Conservation (phyloP, 23 tunicate species). For the Trididemnum miniatum region DNA sequence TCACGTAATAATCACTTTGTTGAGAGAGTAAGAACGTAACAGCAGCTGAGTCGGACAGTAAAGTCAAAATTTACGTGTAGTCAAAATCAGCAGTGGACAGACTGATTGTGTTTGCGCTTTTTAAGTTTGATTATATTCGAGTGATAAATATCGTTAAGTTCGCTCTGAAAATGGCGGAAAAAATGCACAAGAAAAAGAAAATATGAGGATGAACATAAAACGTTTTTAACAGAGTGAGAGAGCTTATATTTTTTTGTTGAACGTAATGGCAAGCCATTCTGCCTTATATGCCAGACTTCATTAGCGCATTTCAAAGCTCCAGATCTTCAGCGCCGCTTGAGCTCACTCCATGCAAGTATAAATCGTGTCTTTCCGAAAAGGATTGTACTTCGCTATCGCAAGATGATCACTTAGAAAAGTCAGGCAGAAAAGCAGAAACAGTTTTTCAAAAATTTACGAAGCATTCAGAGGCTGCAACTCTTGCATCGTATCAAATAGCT, state of each 20-base stretch:
- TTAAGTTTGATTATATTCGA: conserved; percentile 29
- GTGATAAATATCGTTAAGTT: conserved; percentile 10
- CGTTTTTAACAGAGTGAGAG: conserved; percentile 49
- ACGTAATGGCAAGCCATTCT: conserved; percentile 51
- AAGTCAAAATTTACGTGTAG: not conserved
- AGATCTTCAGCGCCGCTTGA: conserved; percentile 40
- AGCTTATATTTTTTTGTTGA: conserved; percentile 38
- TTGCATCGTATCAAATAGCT: conserved; percentile 44
- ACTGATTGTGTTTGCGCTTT: conserved; percentile 7
- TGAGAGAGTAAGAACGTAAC: too few species aligned
- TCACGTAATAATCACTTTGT: too few species aligned
- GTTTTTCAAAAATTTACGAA: conserved; percentile 40
- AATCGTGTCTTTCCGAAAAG: conserved; percentile 27
- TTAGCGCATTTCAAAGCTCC: conserved; percentile 44
- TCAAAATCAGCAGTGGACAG: not conserved
- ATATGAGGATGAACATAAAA: conserved; percentile 48
- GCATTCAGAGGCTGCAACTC: conserved; percentile 38
- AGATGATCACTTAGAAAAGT: conserved; percentile 42
- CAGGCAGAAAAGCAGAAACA: conserved; percentile 47
- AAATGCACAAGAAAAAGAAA: conserved; percentile 52
- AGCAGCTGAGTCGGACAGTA: not conserved
- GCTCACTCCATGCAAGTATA: conserved; percentile 44
- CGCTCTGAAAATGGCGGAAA: conserved; percentile 39
- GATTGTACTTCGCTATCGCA: conserved; percentile 33
- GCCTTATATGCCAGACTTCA: conserved; percentile 39